These are phyloP conservation scores for Pristionchus entomophagus DNA, from an alignment of 2,888 invertebrate genomes.

Conservation along the genomic window DNA sequence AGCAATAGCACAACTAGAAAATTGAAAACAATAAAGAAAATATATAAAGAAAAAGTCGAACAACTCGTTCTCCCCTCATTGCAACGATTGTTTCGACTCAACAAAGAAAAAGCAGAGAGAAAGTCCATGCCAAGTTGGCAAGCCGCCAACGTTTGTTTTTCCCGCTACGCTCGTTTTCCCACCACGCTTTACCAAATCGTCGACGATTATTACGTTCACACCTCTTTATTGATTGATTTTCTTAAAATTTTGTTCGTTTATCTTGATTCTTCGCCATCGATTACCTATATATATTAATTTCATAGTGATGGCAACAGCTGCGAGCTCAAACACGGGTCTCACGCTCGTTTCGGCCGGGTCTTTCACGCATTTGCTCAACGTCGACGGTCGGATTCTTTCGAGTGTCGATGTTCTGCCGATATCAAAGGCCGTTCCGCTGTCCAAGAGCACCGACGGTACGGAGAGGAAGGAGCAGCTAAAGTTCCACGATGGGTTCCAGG, in stretches of 20 bases:
- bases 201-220: too few species aligned
- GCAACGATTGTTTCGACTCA: conserved; percentile 19
- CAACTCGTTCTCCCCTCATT: not conserved
- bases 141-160: not conserved
- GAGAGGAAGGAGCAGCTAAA: conserved; percentile 32
- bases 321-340: conserved; percentile 40
- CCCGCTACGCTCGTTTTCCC: not conserved
- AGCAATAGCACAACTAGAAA: not conserved
- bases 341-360: conserved; percentile 41
- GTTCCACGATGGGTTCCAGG: conserved; percentile 44
- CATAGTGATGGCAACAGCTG: conserved; percentile 20
- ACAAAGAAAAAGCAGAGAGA: not conserved
- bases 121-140: not conserved
- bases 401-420: conserved; percentile 32
- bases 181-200: too few species aligned
- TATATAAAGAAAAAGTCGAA: not conserved
- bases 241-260: not conserved
- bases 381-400: not conserved
- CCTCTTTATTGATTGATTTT: conserved; percentile 1
- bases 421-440: conserved; percentile 32
- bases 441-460: conserved; percentile 36
- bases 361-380: conserved; percentile 33
- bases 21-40: not conserved
- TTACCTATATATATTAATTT: not conserved
- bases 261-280: not conserved